Evolutionary conservation across 2,797 vertebrate species (phyloP), one percentile per base, ranked within the genome.

Genomic region (Eupleurogrammus muticus): DNA sequence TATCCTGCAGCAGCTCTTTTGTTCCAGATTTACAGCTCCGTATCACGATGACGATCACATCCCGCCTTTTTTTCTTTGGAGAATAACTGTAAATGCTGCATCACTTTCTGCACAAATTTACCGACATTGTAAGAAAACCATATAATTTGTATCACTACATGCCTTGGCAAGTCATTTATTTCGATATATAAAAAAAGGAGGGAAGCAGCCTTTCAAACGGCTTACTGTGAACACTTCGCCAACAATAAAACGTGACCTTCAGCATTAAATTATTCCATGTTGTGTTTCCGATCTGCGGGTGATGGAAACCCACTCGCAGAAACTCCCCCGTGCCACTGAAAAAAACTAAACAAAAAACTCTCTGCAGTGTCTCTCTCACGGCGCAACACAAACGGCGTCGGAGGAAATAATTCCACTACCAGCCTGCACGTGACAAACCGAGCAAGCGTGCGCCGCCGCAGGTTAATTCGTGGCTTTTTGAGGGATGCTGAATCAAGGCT

Each of bases 381-480:
- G 47, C 36, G 42, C 23, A 73, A 66, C 50, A 66, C 68, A 55
- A n/a, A 61, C 36, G 42, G 38, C 13, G 44, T 48, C n/a, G 9
- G 71, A 70, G 58, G n/a, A 84, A 91, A 80, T 81, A 63, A 88
- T 84, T 85, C 81, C 65, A 60, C 71, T 35, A 75, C 52, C 80
- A 82, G 80, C 88, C 81, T n/a, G 84, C 84, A 81, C 80, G 74
- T 77, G 79, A 89, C 79, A 86, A 86, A 86, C 73, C 73, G 65
- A 84, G 90, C 85, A 79, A 87, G 83, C 50, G 82, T 6, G 73
- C 54, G 4, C 49, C 73, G 72, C 85, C 11, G 82, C 82, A 83
- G 88, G 89, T 87, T 89, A 87, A 91, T 84, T 89, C 86, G 20
- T 4, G 47, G 79, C 79, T 84, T 90, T n/a, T 89, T 87, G 88